Conservation (phyloP, 1,140 invertebrate genomes). For the Heliconius nattereri region DNA sequence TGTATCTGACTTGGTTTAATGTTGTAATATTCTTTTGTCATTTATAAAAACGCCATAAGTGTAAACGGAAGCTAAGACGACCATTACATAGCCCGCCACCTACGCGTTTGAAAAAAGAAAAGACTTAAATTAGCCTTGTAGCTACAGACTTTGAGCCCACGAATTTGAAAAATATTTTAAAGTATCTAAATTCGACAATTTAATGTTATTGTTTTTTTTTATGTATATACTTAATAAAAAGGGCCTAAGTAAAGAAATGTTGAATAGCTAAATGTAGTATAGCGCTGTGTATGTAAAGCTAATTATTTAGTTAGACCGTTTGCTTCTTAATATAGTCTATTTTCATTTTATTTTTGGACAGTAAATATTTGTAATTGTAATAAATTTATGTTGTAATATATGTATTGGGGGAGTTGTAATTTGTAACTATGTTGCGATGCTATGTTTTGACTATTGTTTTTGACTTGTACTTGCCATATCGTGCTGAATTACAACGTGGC, state of each 20-base stretch:
- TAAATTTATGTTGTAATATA: not conserved
- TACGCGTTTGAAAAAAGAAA: no score
- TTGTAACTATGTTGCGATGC: not conserved
- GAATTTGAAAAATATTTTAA: constrained; percentile 1
- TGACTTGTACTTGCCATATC: constrained; percentile 7
- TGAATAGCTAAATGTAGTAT: not conserved
- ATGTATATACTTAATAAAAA: not conserved
- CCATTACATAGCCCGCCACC: no score
- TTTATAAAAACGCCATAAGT: no score
- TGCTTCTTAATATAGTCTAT: not conserved
- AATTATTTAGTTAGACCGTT: not conserved
- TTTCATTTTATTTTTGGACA: not conserved
- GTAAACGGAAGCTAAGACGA: no score
- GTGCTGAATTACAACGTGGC: not conserved
- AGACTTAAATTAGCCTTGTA: no score
- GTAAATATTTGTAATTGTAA: constrained; percentile 5
- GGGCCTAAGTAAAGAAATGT: not conserved
- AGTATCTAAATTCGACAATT: not conserved
- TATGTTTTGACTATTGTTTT: not conserved
- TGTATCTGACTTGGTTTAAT: no score
- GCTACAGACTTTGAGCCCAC: not conserved
- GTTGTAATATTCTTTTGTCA: no score
- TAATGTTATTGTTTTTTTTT: not conserved
- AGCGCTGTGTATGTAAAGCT: not conserved
- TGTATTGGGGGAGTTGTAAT: not conserved